A percentile compares a stretch with the other conserved stretches of the same genome.
Conservation (phyloP, 2,113 vertebrate species). For the Uropsilus gracilis region DNA sequence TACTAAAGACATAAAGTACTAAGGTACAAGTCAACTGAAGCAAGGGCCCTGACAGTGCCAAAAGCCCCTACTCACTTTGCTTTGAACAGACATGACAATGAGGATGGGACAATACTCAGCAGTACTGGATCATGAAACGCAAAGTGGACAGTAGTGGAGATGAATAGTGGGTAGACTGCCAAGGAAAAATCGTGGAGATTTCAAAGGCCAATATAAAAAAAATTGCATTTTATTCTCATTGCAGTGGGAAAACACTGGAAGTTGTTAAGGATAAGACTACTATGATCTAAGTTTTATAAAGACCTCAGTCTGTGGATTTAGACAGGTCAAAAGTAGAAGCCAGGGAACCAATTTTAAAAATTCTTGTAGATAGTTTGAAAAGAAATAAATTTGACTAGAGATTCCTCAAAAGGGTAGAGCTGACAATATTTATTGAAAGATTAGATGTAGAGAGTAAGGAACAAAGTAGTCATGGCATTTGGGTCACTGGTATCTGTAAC, state of each 20-base stretch:
- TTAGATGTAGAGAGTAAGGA: neutral
- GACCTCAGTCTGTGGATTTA: slow-evolving; percentile 4
- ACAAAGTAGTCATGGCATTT: neutral
- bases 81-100: neutral
- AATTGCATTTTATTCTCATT: slow-evolving; percentile 38
- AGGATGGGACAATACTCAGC: neutral
- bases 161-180: neutral
- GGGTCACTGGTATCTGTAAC: slow-evolving; percentile 7
- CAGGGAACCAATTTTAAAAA: neutral
- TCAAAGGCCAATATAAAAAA: neutral
- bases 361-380: neutral
- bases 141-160: neutral
- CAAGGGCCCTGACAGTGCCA: neutral
- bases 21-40: neutral
- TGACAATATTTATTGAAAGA: neutral
- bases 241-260: neutral
- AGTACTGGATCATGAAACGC: neutral
- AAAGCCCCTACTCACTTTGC: neutral
- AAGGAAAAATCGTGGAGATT: neutral
- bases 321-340: slow-evolving; percentile 3
- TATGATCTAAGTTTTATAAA: neutral
- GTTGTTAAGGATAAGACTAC: neutral
- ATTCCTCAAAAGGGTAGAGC: neutral
- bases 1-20: neutral
- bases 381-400: slow-evolving; percentile 4